phyloP scores from a whole-genome alignment of 2,113 vertebrate genomes.

The Numida meleagris region DNA sequence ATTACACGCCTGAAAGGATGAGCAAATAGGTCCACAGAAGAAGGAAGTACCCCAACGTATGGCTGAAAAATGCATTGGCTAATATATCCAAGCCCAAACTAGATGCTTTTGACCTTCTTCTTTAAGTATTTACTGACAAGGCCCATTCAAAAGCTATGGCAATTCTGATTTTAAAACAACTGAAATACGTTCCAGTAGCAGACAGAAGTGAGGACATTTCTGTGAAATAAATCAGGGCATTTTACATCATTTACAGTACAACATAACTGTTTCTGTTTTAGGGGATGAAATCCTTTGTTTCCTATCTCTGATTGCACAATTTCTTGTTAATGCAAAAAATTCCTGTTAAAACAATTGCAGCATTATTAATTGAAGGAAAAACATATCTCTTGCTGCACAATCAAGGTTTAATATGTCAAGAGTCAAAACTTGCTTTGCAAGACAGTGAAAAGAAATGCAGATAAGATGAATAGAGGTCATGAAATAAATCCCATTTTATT shows the following conservation, averaged over 20 bases:
- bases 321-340: not conserved
- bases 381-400: not conserved
- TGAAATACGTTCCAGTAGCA: not conserved
- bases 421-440: slow-evolving; percentile 4
- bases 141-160: no score
- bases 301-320: not conserved
- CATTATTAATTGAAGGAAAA: not conserved
- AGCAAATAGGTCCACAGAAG: not conserved
- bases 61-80: not conserved
- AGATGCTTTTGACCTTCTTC: not conserved
- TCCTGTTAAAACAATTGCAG: not conserved
- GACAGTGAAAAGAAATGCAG: not conserved
- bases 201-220: not conserved
- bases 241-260: not conserved
- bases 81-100: not conserved
- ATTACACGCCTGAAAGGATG: not conserved
- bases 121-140: not conserved
- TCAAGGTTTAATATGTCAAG: not conserved
- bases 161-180: not conserved
- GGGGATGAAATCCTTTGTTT: not conserved
- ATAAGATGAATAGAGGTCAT: slow-evolving; percentile 24
- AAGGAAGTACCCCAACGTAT: not conserved
- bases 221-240: not conserved
- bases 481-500: slow-evolving; percentile 10
- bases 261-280: not conserved